phyloP scores from a whole-genome alignment of 2,797 vertebrate species.

The Odontamblyopus lacepedii region DNA sequence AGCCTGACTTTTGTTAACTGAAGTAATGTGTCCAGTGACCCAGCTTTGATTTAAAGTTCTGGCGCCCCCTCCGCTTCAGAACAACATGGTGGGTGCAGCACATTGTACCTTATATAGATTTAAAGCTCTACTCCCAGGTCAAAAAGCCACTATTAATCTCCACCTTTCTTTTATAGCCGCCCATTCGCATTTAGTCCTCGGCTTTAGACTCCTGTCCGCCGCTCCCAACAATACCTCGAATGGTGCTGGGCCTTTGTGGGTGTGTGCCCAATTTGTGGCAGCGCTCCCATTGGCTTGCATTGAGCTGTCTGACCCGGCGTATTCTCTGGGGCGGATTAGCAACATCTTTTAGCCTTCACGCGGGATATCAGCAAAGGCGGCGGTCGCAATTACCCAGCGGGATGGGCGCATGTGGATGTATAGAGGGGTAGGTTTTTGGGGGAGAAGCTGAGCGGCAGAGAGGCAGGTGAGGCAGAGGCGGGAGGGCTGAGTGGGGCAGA shows the following conservation, averaged over 20 bases:
- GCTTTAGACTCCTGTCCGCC: constrained; percentile 63
- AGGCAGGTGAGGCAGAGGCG: constrained; percentile 60
- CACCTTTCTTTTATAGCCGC: constrained; percentile 55
- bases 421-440: constrained; percentile 40
- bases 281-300: constrained; percentile 67
- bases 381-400: constrained; percentile 66
- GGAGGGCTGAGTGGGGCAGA: constrained; percentile 51
- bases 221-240: constrained; percentile 70
- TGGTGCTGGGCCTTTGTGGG: constrained; percentile 66
- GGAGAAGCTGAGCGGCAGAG: constrained; percentile 27
- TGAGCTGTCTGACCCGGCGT: constrained; percentile 71
- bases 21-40: constrained; percentile 1
- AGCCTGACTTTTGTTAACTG: constrained; percentile 7
- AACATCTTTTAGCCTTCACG: constrained; percentile 66
- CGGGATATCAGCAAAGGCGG: constrained; percentile 45
- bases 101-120: constrained; percentile 43
- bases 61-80: constrained; percentile 10
- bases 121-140: constrained; percentile 63
- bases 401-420: constrained; percentile 41
- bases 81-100: constrained; percentile 6
- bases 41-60: not conserved
- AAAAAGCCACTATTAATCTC: constrained; percentile 70
- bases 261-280: constrained; percentile 74
- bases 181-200: constrained; percentile 56
- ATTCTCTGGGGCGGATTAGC: constrained; percentile 70